These are phyloP conservation scores for Bradynema listronoti DNA, from an alignment of 1,140 invertebrate species.

Conservation along the genomic window DNA sequence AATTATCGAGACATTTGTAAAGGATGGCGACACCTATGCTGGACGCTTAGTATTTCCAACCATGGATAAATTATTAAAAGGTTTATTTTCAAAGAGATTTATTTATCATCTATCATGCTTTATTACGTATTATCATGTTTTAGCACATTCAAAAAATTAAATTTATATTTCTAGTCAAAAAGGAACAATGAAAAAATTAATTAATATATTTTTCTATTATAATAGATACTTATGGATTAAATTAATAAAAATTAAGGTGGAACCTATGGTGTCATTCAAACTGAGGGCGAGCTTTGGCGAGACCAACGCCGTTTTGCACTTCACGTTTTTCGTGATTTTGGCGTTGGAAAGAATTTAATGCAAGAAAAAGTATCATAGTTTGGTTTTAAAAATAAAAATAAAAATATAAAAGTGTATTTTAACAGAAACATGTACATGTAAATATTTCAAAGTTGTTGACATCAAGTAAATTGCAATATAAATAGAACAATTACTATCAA, in stretches of 20 bases:
- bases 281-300: constrained; percentile 38
- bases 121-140: neutral
- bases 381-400: constrained; percentile 2
- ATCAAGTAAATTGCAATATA: constrained; percentile 30
- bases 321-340: constrained; percentile 43
- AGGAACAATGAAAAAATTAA: neutral
- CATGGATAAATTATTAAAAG: constrained; percentile 23
- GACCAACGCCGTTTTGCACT: constrained; percentile 44
- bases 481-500: constrained; percentile 18
- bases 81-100: constrained; percentile 14
- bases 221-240: neutral
- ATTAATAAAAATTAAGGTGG: too few species aligned
- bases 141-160: neutral
- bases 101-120: neutral
- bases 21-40: constrained; percentile 40
- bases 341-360: constrained; percentile 40
- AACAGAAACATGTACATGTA: neutral
- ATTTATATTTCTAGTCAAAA: neutral
- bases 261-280: constrained; percentile 29
- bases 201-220: neutral
- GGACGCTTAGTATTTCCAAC: constrained; percentile 28
- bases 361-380: constrained; percentile 16
- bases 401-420: constrained; percentile 1
- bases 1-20: constrained; percentile 37
- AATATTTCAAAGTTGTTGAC: constrained; percentile 22